Base-by-base conservation (phyloP, 2,888 invertebrate species). In the Thera obeliscata region DNA sequence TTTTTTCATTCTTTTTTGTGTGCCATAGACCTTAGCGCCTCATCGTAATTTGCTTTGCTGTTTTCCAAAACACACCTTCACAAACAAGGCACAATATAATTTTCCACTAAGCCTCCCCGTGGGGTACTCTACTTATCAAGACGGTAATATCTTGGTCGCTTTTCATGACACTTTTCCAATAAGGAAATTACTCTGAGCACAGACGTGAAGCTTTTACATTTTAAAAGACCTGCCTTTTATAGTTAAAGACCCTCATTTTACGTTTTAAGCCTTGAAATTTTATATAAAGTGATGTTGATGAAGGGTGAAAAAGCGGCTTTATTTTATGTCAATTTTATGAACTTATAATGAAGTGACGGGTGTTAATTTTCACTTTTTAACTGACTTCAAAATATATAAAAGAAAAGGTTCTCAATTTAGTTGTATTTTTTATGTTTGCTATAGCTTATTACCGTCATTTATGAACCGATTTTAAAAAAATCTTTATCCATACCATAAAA, bases 101-200 rank as follows among this genome's bases (percentile, higher is more conserved):
- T 56, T 56, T 36, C 36, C 12, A 49, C 50, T 50, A 56, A 61
- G 12, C 11, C 60, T 8, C 22, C 57, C 50, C 50, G 6, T 50
- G 55, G 50, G 55, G 46, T 41, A 3, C 9, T 46, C 43, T 46
- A 9, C 58, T n/a, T 36, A n/a, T 33, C 33, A 8, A 50, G 3
- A n/a, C n/a, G 9, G 11, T 36, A 55, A 41, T 59, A 48, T 55
- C 61, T 56, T 43, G 35, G 58, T 41, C n/a, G 38, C 56, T 56
- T 56, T 9, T 49, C 59, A n/a, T 63, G 67, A 63, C 67, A 33
- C 54, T 56, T 67, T 63, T 56, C 63, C 63, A 43, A 63, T 63
- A 67, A 36, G 46, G 61, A 62, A 64, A 62, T 36, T n/a, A 38
- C 54, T 52, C 54, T 58, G 55, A 46, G 56, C 12, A 38, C 55